A percentile compares a stretch with the other conserved stretches of the same genome.
Conservation (phyloP, 2,888 invertebrate species). For the Lepidocyrtoides sp. region DNA sequence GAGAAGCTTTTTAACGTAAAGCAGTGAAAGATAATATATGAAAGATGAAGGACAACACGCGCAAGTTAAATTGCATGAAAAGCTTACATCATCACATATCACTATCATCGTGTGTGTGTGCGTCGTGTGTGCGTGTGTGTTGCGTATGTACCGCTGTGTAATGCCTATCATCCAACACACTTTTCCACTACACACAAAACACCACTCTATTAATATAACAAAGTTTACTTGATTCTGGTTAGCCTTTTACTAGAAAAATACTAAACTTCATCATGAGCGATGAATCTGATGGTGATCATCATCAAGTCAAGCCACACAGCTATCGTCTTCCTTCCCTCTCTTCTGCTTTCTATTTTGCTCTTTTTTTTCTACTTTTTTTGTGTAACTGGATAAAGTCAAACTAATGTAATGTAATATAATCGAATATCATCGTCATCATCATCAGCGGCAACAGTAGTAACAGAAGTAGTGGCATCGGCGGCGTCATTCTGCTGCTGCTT, state of each 20-base stretch:
- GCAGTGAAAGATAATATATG: conserved; percentile 25
- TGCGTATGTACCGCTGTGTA: not conserved
- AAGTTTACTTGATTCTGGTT: conserved; percentile 59
- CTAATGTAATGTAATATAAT: conserved; percentile 80
- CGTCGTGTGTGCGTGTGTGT: not conserved
- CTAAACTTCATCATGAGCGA: conserved; percentile 41
- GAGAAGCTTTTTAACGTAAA: not conserved
- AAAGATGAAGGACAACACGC: conserved; percentile 19
- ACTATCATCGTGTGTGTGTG: not conserved
- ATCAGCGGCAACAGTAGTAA: conserved; percentile 48
- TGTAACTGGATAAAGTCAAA: conserved; percentile 76
- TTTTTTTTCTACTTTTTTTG: conserved; percentile 31
- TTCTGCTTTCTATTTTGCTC: not conserved
- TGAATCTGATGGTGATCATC: conserved; percentile 47
- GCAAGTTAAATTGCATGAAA: not conserved
- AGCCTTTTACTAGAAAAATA: not conserved
- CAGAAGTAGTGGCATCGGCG: conserved; percentile 31
- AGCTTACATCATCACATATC: not conserved
- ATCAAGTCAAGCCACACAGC: conserved; percentile 10
- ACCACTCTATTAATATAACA: conserved; percentile 58
- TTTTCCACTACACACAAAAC: not conserved
- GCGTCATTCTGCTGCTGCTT: conserved; percentile 46
- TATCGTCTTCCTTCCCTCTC: conserved; percentile 14
- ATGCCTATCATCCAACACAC: not conserved
- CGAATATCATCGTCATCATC: conserved; percentile 75